Conservation (phyloP, 2,113 vertebrate species). For the Rostratula benghalensis region DNA sequence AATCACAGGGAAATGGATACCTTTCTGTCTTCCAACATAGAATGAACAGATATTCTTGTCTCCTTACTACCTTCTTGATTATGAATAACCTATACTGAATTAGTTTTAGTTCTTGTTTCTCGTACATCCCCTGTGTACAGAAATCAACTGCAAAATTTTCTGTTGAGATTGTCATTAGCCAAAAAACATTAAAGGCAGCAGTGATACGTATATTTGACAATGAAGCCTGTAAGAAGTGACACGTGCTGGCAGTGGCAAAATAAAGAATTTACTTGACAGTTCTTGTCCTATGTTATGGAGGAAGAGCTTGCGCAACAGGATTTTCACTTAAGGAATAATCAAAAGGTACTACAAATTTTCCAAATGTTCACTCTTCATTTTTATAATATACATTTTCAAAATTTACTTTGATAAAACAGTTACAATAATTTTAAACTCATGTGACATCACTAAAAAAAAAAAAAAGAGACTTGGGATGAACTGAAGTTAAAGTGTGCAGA, state of each 20-base stretch:
- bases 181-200: background rate
- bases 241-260: background rate
- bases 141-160: background rate
- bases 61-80: background rate
- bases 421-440: background rate
- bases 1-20: background rate
- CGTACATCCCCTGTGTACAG: background rate
- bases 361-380: background rate
- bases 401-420: background rate
- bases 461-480: background rate
- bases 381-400: background rate
- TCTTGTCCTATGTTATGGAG: background rate
- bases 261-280: background rate
- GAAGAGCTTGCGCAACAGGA: background rate
- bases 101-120: background rate
- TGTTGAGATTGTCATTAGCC: background rate
- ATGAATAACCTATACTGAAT: background rate
- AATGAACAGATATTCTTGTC: background rate
- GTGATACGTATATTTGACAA: background rate
- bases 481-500: background rate
- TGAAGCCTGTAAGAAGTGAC: background rate
- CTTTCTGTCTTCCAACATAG: background rate
- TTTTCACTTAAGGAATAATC: background rate
- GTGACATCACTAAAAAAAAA: background rate
- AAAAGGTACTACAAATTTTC: background rate